Base-by-base conservation (phyloP, 2,888 invertebrate species). In the Perizoma flavofasciatum region DNA sequence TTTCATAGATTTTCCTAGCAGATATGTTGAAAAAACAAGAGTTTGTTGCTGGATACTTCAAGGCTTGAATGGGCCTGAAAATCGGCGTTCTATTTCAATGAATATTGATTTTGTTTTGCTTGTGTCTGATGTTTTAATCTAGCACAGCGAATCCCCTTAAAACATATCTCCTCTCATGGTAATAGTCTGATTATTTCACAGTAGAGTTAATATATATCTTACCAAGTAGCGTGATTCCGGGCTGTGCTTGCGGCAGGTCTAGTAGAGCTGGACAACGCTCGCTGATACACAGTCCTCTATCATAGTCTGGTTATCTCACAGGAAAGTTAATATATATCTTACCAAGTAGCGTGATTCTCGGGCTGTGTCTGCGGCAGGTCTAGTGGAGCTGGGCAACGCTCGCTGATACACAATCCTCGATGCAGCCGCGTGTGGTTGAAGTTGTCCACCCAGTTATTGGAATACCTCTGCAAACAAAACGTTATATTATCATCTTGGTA, bases 391-490 rank as follows among this genome's bases (percentile, higher is more conserved):
- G 73, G 69, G 41, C 63, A 67, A 34, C 63, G 70, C 3, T 71
- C 62, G 66, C 85, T 86, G 62, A 91, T 72, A 74, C 91, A 91
- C 60, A 84, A 68, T 3, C 86, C 90, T 55, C 90, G 89, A 73
- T 91, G 91, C 61, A 91, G 74, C 4, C 81, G 82, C 65, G 89
- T 89, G 81, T 90, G 91, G 80, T 91, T 89, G 80, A 83, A 90
- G 77, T 88, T 74, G 69, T 88, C 84, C 74, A 89, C 86, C 82
- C 84, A 88, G 79, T 90, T 86, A 9, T 79, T 75, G 0, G 90
- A 86, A 75, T 84, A 88, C 0, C 79, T 75, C 91, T 91, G 79
- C 4, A 4, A 46, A 9, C 41, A 57, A 46, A 22, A 22, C 10
- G 9, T 4, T 6, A 9, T 40, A 5, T 9, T 40, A 9, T 22